Conservation (phyloP, 2,113 vertebrate genomes). For the Poicephalus meyeri region DNA sequence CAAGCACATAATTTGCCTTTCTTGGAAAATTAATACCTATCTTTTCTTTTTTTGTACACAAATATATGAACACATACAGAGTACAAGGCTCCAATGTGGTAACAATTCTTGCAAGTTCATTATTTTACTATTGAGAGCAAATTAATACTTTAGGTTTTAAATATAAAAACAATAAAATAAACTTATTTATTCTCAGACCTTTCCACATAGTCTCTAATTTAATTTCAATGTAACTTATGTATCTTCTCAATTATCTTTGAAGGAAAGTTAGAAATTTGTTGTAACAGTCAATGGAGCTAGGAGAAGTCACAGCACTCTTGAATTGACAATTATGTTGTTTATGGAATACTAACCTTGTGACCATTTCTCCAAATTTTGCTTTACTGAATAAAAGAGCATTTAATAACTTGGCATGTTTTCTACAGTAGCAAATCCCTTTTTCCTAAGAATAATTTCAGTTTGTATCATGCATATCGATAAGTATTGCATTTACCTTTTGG, state of each 20-base stretch:
- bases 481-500: background rate
- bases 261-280: background rate
- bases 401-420: background rate
- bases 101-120: background rate
- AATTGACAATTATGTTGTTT: background rate
- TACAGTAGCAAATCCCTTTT: background rate
- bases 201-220: background rate
- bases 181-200: background rate
- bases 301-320: background rate
- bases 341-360: background rate
- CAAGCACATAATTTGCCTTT: background rate
- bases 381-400: background rate
- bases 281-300: background rate
- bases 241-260: background rate
- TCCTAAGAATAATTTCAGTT: background rate
- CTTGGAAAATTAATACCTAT: background rate
- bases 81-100: background rate
- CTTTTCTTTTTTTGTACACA: background rate
- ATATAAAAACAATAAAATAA: background rate
- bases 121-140: background rate
- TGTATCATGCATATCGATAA: background rate
- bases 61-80: background rate
- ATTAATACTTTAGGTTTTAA: background rate
- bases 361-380: background rate
- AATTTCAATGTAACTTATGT: background rate